Evolutionary conservation across 1,140 invertebrate genomes (phyloP).

Genomic region (Venustaconcha ellipsiformis): DNA sequence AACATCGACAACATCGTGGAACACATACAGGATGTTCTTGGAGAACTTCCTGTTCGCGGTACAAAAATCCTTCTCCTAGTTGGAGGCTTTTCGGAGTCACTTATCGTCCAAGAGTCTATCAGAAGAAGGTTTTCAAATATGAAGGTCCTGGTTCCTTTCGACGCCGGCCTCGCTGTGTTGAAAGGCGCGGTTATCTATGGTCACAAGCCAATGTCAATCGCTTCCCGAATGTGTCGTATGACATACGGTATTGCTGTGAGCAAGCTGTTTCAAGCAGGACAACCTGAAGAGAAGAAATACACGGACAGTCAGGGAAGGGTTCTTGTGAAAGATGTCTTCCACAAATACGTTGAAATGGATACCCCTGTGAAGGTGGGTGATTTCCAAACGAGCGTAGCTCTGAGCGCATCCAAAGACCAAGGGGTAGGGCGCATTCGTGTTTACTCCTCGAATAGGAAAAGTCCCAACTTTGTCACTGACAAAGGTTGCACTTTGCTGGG

Average conservation of each 20-base stretch:
- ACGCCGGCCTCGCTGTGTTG: conserved; percentile 28
- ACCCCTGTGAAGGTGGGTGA: conserved; percentile 11
- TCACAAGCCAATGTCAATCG: conserved; percentile 13
- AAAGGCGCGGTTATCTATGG: conserved; percentile 31
- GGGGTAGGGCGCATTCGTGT: conserved; percentile 2
- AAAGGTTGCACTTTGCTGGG: conserved; percentile 13
- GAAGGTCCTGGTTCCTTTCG: conserved; percentile 23
- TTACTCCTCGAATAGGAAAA: conserved; percentile 18
- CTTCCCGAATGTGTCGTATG: conserved; percentile 17
- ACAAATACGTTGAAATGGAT: conserved; percentile 20
- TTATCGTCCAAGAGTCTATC: conserved; percentile 22
- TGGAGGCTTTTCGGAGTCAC: conserved; percentile 25
- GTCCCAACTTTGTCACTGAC: conserved; percentile 23
- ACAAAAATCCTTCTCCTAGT: conserved; percentile 23
- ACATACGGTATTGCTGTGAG: conserved; percentile 22
- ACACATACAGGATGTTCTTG: conserved; percentile 23
- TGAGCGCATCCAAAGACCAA: conserved; percentile 11
- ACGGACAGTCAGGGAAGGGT: conserved; percentile 4
- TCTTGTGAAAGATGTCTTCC: conserved; percentile 26
- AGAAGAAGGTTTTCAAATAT: conserved; percentile 21
- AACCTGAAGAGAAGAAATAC: conserved; percentile 9
- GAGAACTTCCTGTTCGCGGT: conserved; percentile 8
- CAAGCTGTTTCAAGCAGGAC: conserved; percentile 10
- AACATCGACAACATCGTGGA: conserved; percentile 17
- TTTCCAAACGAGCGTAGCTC: background rate